Evolutionary conservation across 2,797 vertebrate species (phyloP), one percentile per base, ranked within the genome.

Genomic region (Pseudochaenichthys georgianus): DNA sequence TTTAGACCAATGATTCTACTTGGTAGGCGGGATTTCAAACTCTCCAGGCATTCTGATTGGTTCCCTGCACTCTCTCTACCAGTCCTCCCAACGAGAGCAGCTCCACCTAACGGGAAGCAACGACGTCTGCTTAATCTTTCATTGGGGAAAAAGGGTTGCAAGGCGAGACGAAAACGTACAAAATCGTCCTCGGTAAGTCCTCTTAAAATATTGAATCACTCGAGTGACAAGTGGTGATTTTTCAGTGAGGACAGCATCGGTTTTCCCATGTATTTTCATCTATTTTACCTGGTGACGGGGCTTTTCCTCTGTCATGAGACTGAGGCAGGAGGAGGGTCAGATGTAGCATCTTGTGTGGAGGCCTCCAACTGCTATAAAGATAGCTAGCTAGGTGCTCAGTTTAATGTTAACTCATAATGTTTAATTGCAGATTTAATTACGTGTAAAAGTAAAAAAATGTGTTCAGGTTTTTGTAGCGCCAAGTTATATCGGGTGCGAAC

Each of bases 291-390:
- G 71, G 66, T 88, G 83, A 78, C 75, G 21, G 81, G 62, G 88
- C 80, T 88, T 58, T 75, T 78, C 80, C 58, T 60, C 81, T 76
- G 92, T 95, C 95, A 95, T 91, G 87, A 92, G 94, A 94, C 92
- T 67, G 90, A 57, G 77, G 67, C 59, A 71, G 87, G 81, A 80
- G 88, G 87, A 77, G 75, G 82, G 64, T 77, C 75, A 46, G 79
- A 77, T 78, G 77, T n/a, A 87, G 87, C 83, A 87, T 90, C 87
- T 47, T 47, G 9, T 70, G 6, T 42, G 38, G 45, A 88, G 88
- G 89, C 90, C 88, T 84, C 19, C n/a, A 15, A 1, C 19, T 34
- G 42, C 41, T 66, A 0, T 17, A 28, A 0, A 38, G 4, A 46
- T 1, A 28, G 46, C 55, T 58, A 38, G 53, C 21, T 58, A 11